Evolutionary conservation across 2,888 invertebrate species (phyloP).

Genomic region (Drosophila buzzatii): DNA sequence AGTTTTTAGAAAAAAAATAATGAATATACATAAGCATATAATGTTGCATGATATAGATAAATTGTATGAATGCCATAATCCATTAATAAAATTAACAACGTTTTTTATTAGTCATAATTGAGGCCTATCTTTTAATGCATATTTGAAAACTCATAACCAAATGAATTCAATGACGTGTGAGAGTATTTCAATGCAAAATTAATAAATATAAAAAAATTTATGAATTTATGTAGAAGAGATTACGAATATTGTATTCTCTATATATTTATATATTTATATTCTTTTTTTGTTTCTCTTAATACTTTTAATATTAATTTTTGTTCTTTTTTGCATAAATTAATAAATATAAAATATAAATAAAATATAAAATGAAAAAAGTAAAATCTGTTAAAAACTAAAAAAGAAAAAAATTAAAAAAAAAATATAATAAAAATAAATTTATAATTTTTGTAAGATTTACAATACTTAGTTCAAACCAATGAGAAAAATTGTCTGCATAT

Average conservation of each 20-base stretch:
- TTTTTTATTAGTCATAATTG: conserved; percentile 69
- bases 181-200: neutral
- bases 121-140: neutral
- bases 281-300: no score
- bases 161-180: conserved; percentile 18
- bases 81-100: conserved; percentile 76
- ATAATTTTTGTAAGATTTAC: no score
- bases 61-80: conserved; percentile 64
- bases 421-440: no score
- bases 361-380: no score
- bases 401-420: no score
- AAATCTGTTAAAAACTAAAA: no score
- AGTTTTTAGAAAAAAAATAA: conserved; percentile 29
- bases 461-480: no score
- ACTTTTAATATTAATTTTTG: no score
- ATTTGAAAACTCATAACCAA: neutral
- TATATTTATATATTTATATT: neutral
- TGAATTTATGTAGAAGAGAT: neutral
- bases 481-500: no score
- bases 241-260: neutral
- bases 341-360: no score
- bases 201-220: neutral
- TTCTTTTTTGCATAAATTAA: no score
- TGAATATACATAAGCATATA: neutral
- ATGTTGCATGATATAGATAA: conserved; percentile 40